These are phyloP conservation scores for Psammodynastes pulverulentus DNA, from an alignment of 2,113 vertebrate genomes.

Conservation along the genomic window DNA sequence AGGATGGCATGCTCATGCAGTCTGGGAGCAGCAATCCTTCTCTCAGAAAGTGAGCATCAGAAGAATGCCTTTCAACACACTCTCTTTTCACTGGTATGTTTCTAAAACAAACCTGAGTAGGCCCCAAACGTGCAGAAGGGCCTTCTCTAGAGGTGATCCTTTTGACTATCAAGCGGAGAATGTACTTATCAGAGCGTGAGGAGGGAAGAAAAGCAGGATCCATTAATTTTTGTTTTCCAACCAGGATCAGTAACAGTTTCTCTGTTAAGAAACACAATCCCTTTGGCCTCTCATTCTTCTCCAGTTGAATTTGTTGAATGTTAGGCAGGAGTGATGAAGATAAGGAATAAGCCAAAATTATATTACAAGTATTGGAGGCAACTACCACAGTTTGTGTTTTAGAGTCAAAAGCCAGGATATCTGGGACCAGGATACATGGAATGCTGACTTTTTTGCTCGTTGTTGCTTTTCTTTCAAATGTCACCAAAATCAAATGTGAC, in stretches of 20 bases:
- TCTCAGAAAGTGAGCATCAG: conserved; percentile 62
- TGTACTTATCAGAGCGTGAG: conserved; percentile 87
- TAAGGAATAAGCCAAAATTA: conserved; percentile 86
- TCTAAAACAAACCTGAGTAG: conserved; percentile 54
- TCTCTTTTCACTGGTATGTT: conserved; percentile 63
- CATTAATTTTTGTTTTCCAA: conserved; percentile 83
- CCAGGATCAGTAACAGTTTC: conserved; percentile 83
- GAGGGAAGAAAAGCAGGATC: conserved; percentile 88
- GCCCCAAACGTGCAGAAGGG: conserved; percentile 22
- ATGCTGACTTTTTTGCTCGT: conserved; percentile 85
- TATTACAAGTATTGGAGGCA: conserved; percentile 86
- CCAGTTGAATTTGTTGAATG: conserved; percentile 86
- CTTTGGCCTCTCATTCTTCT: conserved; percentile 87
- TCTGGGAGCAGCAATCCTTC: conserved; percentile 80
- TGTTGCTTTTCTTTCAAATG: conserved; percentile 83
- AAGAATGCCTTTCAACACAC: conserved; percentile 63
- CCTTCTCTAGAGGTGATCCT: conserved; percentile 73
- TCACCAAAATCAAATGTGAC: conserved; percentile 89
- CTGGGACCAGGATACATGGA: conserved; percentile 92
- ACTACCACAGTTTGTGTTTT: conserved; percentile 80
- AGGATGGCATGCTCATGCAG: conserved; percentile 60
- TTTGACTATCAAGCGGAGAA: conserved; percentile 75
- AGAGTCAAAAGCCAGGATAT: conserved; percentile 85
- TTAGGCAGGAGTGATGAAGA: conserved; percentile 80
- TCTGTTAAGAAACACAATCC: conserved; percentile 88